phyloP scores from a whole-genome alignment of 2,113 vertebrate genomes.

The Phaethon lepturus region DNA sequence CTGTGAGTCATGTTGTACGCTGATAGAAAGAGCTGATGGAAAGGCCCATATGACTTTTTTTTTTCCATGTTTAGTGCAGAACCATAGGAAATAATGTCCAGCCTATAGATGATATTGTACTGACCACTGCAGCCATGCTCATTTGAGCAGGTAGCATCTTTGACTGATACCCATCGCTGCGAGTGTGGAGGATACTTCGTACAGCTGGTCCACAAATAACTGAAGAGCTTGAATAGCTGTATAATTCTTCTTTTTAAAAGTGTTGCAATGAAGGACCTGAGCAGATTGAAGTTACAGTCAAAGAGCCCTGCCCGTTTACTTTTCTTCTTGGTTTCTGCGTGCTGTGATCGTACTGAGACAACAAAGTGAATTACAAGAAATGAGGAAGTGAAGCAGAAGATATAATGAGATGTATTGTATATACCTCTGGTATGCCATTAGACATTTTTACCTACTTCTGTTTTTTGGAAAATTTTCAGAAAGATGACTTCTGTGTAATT shows the following conservation, averaged over 20 bases:
- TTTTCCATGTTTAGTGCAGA: not conserved
- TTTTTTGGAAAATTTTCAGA: conserved; percentile 12
- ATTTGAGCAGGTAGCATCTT: not conserved
- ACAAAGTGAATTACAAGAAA: not conserved
- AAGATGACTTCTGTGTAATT: not conserved
- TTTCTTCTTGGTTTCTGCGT: not conserved
- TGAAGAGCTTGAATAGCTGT: not conserved
- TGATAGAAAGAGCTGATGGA: not conserved
- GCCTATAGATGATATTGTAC: not conserved
- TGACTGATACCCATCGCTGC: not conserved
- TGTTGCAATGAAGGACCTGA: not conserved
- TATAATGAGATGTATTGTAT: not conserved
- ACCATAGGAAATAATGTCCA: not conserved
- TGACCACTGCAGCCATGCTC: not conserved
- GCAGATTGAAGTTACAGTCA: not conserved
- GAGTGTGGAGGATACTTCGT: not conserved
- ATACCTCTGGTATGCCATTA: not conserved
- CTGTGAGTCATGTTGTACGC: not conserved
- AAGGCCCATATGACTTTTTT: not conserved
- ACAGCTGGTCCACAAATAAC: not conserved
- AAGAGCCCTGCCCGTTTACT: not conserved
- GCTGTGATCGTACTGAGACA: not conserved
- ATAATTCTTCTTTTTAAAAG: not conserved
- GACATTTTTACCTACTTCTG: not conserved
- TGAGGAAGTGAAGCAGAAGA: not conserved